phyloP scores from a whole-genome alignment of 1,140 invertebrate genomes.

The roundworm (Caenorhabditis elegans) region WBcel235 BX284603.4:7877501-7878000 shows the following conservation, averaged over 20 bases:
- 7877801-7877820: too few species aligned
- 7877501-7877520: slow-evolving; percentile 15
- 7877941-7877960: too few species aligned
- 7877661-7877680: slow-evolving; percentile 24
- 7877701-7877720: slow-evolving; percentile 22
- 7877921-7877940: too few species aligned
- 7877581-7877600: slow-evolving; percentile 7
- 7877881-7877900: too few species aligned
- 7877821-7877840: too few species aligned
- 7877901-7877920: too few species aligned
- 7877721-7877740: slow-evolving; percentile 26
- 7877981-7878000: slow-evolving; percentile 24
- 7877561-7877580: neutral
- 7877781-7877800: too few species aligned
- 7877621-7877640: neutral
- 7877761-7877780: too few species aligned
- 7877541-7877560: slow-evolving; percentile 28
- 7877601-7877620: neutral
- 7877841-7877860: too few species aligned
- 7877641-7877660: slow-evolving; percentile 18
- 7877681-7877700: slow-evolving; percentile 16
- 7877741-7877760: neutral
- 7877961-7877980: too few species aligned
- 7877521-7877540: neutral
- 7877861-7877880: too few species aligned